Base-by-base conservation (phyloP, 2,113 vertebrate species). In the Thunnus thynnus region DNA sequence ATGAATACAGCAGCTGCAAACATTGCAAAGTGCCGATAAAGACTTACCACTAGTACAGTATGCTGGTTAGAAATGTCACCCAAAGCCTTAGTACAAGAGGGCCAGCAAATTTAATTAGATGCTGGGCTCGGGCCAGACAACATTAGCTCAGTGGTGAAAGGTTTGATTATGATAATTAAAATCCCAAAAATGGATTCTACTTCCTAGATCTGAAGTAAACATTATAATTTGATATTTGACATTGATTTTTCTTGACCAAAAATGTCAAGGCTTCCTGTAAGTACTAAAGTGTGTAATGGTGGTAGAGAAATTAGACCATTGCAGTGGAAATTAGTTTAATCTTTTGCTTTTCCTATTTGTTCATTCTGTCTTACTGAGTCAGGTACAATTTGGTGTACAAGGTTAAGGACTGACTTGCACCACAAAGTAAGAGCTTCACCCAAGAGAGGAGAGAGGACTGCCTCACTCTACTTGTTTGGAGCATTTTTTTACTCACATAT, bases 181-280 rank as follows among this genome's bases (percentile, higher is more conserved):
- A 76, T 50, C 46, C 17, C 14, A 18, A 41, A 58, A 36, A 46
- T 30, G 4, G 27, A 67, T 69, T 55, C 30, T 61, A 13, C 36
- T 32, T 18, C 41, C 14, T 18, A 12, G 50, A 54, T 57, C 55
- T 54, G 57, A 46, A 61, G 56, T 30, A 75, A 75, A 81, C 48
- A 69, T 74, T 47, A 68, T 48, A 75, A 54, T 48, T 72, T 75
- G 50, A 76, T 27, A 65, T 76, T 57, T 57, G 44, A 55, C 36
- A 47, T 36, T 27, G 20, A 27, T 76, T 64, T 76, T 82, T 47
- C 41, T 51, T 51, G 65, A 50, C 22, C 16, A 22, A 47, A 80
- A 66, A 46, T 52, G 46, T 46, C 46, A 41, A 41, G 36, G 4
- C 25, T 41, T 65, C 20, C 41, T 41, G 27, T 41, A 52, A 44